These are phyloP conservation scores for Ellobius talpinus DNA, from an alignment of 2,113 vertebrate genomes.

Conservation along the genomic window DNA sequence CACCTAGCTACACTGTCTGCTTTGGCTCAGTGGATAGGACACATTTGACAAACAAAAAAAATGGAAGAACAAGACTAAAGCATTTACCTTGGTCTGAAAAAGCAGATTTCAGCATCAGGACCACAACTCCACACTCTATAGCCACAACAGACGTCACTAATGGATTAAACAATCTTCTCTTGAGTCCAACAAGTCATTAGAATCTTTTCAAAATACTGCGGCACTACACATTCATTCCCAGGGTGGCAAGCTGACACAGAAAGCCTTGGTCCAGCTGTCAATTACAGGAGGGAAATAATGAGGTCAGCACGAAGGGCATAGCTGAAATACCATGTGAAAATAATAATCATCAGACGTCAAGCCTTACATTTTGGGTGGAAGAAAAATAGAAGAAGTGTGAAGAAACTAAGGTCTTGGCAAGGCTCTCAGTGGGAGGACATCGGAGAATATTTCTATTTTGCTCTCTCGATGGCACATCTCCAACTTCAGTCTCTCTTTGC, in stretches of 20 bases:
- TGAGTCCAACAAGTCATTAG: not conserved
- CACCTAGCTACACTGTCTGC: not conserved
- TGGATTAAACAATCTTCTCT: not conserved
- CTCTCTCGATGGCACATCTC: not conserved
- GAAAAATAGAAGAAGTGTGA: not conserved
- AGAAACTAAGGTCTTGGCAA: not conserved
- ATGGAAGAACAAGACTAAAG: not conserved
- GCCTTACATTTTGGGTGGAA: not conserved
- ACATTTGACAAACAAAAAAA: not conserved
- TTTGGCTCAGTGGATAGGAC: not conserved
- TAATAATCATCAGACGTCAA: not conserved
- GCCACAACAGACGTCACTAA: not conserved
- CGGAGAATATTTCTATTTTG: not conserved
- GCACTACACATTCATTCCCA: not conserved
- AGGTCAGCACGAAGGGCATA: not conserved
- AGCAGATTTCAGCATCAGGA: not conserved
- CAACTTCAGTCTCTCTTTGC: not conserved
- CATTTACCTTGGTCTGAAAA: not conserved
- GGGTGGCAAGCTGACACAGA: not conserved
- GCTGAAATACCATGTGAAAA: not conserved
- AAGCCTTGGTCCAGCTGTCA: not conserved
- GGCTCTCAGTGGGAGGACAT: not conserved
- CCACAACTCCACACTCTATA: not conserved
- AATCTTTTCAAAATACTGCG: not conserved
- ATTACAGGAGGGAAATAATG: not conserved